Percentiles rank a stretch among this genome's conserved stretches.
Evolutionary conservation across 2,888 invertebrate genomes (phyloP).

Genomic region (Apocheima hispidaria): DNA sequence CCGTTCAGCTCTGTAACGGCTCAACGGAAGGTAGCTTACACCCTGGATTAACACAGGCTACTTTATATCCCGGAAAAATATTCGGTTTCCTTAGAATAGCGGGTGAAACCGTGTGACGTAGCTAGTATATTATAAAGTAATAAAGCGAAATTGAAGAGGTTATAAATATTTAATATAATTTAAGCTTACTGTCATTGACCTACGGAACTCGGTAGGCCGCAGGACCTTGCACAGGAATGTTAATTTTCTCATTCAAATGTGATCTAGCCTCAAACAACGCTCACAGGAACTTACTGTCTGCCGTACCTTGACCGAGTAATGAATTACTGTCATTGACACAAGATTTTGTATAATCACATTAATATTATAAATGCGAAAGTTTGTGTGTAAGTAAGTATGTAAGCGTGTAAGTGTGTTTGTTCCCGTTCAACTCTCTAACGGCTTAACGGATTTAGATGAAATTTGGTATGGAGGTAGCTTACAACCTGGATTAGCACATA

Average conservation of each 20-base stretch:
- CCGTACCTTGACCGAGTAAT: slow-evolving; percentile 4
- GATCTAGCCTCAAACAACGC: background rate
- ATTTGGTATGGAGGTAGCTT: too few relatives aligned
- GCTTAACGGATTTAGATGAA: too few relatives aligned
- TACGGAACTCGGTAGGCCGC: slow-evolving; percentile 9
- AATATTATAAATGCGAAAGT: background rate
- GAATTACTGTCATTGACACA: background rate
- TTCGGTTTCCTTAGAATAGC: too few relatives aligned
- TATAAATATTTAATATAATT: background rate
- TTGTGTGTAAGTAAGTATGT: background rate
- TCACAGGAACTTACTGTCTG: background rate
- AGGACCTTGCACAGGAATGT: slow-evolving; percentile 22
- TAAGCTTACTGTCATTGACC: background rate
- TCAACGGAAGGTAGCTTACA: too few relatives aligned
- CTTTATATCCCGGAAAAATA: too few relatives aligned
- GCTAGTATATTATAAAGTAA: too few relatives aligned
- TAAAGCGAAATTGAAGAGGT: background rate
- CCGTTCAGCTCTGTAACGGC: too few relatives aligned
- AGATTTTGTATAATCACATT: background rate
- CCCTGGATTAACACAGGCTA: too few relatives aligned
- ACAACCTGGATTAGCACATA: too few relatives aligned
- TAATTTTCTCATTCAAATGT: slow-evolving; percentile 27
- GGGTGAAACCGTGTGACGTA: too few relatives aligned
- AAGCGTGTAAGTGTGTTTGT: too few relatives aligned
- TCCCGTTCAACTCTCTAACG: too few relatives aligned